These are phyloP conservation scores for Erebia epiphron DNA, from an alignment of 2,888 invertebrate genomes.

Conservation along the genomic window DNA sequence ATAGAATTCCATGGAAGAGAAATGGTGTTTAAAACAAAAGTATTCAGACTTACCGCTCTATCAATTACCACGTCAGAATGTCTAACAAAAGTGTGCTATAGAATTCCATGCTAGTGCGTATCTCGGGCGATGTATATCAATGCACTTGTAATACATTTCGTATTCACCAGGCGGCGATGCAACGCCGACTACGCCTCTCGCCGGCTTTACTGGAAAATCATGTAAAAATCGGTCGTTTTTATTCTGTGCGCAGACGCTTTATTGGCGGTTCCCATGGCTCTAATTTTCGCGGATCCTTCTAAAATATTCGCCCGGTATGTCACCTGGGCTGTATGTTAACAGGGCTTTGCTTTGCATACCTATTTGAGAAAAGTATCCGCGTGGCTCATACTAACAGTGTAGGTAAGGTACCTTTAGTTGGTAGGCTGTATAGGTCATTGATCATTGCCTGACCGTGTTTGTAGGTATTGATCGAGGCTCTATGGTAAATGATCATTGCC, in stretches of 20 bases:
- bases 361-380: not conserved
- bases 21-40: no score
- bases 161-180: slow-evolving; percentile 71
- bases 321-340: slow-evolving; percentile 29
- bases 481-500: no score
- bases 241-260: slow-evolving; percentile 71
- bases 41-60: no score
- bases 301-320: slow-evolving; percentile 43
- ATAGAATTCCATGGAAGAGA: no score
- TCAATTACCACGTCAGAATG: no score
- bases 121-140: slow-evolving; percentile 7
- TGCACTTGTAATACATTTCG: slow-evolving; percentile 78
- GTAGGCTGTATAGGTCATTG: no score
- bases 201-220: slow-evolving; percentile 78
- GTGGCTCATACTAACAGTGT: not conserved
- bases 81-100: no score
- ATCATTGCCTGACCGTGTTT: no score
- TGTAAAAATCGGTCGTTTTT: slow-evolving; percentile 78
- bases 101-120: not conserved
- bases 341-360: slow-evolving; percentile 20
- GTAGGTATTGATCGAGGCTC: not conserved
- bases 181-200: slow-evolving; percentile 68
- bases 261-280: slow-evolving; percentile 80
- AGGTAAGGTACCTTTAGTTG: not conserved
- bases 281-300: slow-evolving; percentile 76